These are phyloP conservation scores for Eulemur coronatus DNA, from an alignment of 2,797 vertebrate genomes.

Conservation along the genomic window DNA sequence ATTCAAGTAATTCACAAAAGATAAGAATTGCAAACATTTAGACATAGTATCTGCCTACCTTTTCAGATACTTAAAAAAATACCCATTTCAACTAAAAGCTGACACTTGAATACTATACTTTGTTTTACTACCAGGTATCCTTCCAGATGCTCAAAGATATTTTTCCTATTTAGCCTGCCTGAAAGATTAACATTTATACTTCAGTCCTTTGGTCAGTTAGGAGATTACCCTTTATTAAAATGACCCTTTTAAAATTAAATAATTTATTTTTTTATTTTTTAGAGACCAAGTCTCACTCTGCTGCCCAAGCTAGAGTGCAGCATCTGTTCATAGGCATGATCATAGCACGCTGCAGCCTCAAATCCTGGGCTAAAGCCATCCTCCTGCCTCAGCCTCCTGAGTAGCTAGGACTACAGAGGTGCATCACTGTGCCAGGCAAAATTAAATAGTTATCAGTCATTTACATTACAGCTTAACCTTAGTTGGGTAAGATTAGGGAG, in stretches of 20 bases:
- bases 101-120: not conserved
- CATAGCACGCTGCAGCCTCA: not conserved
- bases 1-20: slow-evolving; percentile 29
- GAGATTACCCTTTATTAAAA: slow-evolving; percentile 32
- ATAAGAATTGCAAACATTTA: slow-evolving; percentile 22
- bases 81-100: slow-evolving; percentile 15
- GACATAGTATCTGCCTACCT: not conserved
- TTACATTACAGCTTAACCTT: not conserved
- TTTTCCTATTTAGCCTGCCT: slow-evolving; percentile 4
- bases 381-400: not conserved
- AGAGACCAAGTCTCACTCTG: not conserved
- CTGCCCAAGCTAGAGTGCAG: not conserved
- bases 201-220: not conserved
- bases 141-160: not conserved
- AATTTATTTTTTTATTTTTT: not conserved
- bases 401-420: not conserved
- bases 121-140: not conserved
- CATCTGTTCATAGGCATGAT: not conserved
- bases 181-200: not conserved
- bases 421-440: not conserved
- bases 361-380: not conserved
- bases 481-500: not conserved
- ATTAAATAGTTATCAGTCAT: not conserved
- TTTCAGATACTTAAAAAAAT: slow-evolving; percentile 40
- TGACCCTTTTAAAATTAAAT: slow-evolving; percentile 41